These are phyloP conservation scores for Enteromius trimaculatus DNA, from an alignment of 2,797 vertebrate species.

Conservation along the genomic window DNA sequence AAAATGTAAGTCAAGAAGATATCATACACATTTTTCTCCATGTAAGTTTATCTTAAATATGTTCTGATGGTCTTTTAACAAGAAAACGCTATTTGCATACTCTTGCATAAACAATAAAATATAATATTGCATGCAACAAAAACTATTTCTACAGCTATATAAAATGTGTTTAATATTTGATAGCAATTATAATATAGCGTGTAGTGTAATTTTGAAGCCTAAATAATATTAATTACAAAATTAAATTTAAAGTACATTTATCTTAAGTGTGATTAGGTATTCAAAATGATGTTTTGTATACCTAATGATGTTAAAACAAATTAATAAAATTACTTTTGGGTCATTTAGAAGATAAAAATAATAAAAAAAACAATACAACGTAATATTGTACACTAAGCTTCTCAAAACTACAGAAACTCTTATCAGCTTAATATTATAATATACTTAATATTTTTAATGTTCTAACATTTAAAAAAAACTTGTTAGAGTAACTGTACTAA, in stretches of 20 bases:
- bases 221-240: neutral
- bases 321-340: neutral
- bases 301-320: neutral
- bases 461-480: neutral
- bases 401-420: neutral
- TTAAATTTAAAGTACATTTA: neutral
- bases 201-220: neutral
- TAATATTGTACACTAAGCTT: neutral
- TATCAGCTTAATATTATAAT: neutral
- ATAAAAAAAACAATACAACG: neutral
- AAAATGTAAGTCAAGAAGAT: neutral
- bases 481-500: no score
- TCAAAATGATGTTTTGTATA: no score
- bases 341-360: neutral
- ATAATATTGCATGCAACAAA: neutral
- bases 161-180: neutral
- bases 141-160: neutral
- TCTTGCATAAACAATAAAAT: neutral
- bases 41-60: neutral
- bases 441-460: no score
- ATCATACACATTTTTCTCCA: neutral
- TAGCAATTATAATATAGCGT: neutral
- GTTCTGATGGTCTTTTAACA: neutral
- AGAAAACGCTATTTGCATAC: neutral
- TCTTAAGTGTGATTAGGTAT: neutral